Evolutionary conservation across 92 coral and sea anemone genomes (phyloP).

Genomic region (Palythoa heliodiscus): DNA sequence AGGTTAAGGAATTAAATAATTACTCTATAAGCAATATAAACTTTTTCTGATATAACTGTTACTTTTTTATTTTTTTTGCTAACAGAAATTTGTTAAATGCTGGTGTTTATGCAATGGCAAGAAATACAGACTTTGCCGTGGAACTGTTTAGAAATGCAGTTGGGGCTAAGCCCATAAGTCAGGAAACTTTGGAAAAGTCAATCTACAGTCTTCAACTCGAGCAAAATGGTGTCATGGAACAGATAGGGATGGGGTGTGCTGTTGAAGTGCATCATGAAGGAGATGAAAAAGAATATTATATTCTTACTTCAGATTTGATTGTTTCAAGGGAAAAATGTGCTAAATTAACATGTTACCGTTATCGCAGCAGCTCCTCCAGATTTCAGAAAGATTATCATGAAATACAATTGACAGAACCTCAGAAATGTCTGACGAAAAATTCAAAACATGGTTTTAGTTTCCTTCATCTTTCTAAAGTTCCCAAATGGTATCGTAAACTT

Average conservation of each 20-base stretch:
- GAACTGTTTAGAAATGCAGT: neutral
- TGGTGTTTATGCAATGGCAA: neutral
- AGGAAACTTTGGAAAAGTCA: neutral
- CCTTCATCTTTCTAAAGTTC: neutral
- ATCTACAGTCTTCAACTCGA: neutral
- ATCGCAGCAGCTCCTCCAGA: slow-evolving; percentile 6
- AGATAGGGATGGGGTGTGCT: slow-evolving; percentile 21
- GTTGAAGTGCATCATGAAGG: neutral
- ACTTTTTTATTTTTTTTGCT: neutral
- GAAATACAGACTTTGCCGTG: neutral
- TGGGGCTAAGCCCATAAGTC: neutral
- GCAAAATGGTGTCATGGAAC: neutral
- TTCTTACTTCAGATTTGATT: neutral
- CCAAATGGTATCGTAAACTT: neutral
- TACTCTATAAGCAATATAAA: too few relatives aligned
- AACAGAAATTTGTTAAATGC: neutral
- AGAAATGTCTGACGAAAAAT: too few relatives aligned
- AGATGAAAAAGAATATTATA: neutral
- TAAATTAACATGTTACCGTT: neutral
- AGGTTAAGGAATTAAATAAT: too few relatives aligned
- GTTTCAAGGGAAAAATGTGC: neutral
- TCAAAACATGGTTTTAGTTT: neutral
- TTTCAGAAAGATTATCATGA: neutral
- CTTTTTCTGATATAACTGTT: too few relatives aligned
- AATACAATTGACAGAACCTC: neutral